These are phyloP conservation scores for Drosophila ustulata DNA, from an alignment of 2,888 invertebrate species.

Conservation along the genomic window DNA sequence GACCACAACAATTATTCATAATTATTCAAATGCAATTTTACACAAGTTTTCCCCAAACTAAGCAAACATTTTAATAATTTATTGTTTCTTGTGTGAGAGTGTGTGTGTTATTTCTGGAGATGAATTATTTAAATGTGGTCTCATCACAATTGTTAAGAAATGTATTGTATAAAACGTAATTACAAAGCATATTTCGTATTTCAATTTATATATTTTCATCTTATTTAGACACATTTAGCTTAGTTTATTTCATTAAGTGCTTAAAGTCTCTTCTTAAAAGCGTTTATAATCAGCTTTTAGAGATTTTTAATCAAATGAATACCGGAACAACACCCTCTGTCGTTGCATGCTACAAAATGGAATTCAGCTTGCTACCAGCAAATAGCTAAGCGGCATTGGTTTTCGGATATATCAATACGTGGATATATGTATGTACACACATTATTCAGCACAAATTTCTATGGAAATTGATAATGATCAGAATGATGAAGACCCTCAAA, in stretches of 20 bases:
- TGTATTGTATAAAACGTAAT: background rate
- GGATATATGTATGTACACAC: background rate
- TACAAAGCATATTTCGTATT: background rate
- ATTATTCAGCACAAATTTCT: slow-evolving; percentile 30
- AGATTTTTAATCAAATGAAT: background rate
- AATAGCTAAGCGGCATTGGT: slow-evolving; percentile 28
- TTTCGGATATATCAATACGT: slow-evolving; percentile 11
- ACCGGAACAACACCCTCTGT: background rate
- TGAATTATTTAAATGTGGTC: background rate
- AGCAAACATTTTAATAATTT: slow-evolving; percentile 14
- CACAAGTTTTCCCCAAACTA: slow-evolving; percentile 1
- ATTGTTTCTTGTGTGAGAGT: background rate
- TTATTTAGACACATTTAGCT: background rate
- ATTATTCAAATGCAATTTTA: slow-evolving; percentile 35
- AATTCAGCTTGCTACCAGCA: background rate
- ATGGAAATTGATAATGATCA: slow-evolving; percentile 49
- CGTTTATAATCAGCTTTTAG: background rate
- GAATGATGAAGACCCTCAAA: background rate
- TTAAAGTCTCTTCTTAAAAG: slow-evolving; percentile 1
- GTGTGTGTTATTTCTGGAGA: background rate
- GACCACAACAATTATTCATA: slow-evolving; percentile 44
- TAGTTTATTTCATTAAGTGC: background rate
- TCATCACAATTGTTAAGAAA: background rate
- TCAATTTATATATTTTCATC: background rate
- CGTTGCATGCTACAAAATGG: background rate